These are phyloP conservation scores for Neomonachus schauinslandi DNA, from an alignment of 2,113 vertebrate genomes.

Conservation along the genomic window DNA sequence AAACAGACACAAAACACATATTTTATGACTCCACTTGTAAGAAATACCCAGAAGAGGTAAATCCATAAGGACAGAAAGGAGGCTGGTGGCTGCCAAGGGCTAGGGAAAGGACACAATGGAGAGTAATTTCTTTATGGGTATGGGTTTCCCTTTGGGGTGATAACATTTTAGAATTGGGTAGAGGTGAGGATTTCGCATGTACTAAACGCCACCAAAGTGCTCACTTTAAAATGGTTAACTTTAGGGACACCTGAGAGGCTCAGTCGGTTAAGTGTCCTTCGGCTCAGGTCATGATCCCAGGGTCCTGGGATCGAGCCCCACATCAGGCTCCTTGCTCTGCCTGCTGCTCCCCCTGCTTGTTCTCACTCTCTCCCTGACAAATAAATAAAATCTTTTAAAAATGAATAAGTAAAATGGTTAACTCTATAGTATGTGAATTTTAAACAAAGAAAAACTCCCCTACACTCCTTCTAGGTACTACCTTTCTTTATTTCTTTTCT, in stretches of 20 bases:
- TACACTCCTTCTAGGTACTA: neutral
- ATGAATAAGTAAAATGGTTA: constrained; percentile 19
- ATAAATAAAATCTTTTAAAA: neutral
- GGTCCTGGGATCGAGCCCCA: neutral
- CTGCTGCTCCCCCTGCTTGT: neutral
- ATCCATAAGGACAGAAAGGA: constrained; percentile 5
- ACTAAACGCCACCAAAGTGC: neutral
- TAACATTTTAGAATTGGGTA: neutral
- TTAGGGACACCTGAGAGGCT: neutral
- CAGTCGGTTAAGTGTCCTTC: neutral
- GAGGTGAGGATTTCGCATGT: neutral
- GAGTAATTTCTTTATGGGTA: neutral
- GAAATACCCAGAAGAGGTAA: constrained; percentile 30
- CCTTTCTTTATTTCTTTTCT: neutral
- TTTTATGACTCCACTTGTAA: neutral
- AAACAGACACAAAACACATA: neutral
- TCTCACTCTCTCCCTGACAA: neutral
- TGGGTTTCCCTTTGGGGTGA: neutral
- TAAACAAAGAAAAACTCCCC: neutral
- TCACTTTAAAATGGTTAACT: constrained; percentile 36
- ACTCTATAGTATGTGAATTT: constrained; percentile 13
- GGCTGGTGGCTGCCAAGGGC: neutral
- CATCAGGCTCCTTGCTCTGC: neutral
- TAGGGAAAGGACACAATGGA: neutral
- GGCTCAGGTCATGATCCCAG: neutral